These are phyloP conservation scores for Eilema caniola DNA, from an alignment of 2,888 invertebrate genomes.

Conservation along the genomic window DNA sequence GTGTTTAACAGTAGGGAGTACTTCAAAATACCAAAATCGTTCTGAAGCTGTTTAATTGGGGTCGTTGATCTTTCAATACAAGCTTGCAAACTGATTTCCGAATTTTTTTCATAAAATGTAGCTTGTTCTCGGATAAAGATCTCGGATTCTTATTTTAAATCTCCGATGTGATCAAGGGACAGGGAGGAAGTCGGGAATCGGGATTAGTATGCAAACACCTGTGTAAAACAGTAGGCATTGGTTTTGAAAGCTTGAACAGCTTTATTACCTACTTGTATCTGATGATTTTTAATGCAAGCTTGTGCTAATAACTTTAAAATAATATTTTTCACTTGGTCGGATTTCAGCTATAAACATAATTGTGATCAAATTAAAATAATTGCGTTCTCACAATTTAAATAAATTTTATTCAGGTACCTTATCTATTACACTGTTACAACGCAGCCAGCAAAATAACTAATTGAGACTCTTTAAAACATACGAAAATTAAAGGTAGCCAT, in stretches of 20 bases:
- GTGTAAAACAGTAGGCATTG: neutral
- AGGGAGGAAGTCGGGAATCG: neutral
- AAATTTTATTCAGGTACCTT: too few relatives aligned
- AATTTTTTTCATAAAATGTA: neutral
- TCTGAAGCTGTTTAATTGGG: slow-evolving; percentile 1
- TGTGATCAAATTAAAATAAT: neutral
- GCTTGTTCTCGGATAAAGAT: neutral
- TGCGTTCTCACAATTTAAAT: too few relatives aligned
- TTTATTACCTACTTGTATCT: neutral
- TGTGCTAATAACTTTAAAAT: neutral
- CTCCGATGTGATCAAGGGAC: neutral
- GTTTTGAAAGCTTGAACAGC: neutral
- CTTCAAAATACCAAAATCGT: slow-evolving; percentile 21
- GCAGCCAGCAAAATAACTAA: too few relatives aligned
- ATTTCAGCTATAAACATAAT: neutral
- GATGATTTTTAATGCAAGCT: neutral
- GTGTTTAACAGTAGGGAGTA: slow-evolving; percentile 45
- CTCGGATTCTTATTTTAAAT: neutral
- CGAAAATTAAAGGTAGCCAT: too few relatives aligned
- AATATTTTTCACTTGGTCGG: neutral
- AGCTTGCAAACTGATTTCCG: slow-evolving; percentile 1
- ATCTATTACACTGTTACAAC: too few relatives aligned
- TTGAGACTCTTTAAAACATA: too few relatives aligned
- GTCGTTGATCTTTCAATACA: slow-evolving; percentile 9
- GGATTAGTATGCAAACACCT: neutral